phyloP scores from a whole-genome alignment of 2,888 invertebrate species.

The Azorinus chamasolen region DNA sequence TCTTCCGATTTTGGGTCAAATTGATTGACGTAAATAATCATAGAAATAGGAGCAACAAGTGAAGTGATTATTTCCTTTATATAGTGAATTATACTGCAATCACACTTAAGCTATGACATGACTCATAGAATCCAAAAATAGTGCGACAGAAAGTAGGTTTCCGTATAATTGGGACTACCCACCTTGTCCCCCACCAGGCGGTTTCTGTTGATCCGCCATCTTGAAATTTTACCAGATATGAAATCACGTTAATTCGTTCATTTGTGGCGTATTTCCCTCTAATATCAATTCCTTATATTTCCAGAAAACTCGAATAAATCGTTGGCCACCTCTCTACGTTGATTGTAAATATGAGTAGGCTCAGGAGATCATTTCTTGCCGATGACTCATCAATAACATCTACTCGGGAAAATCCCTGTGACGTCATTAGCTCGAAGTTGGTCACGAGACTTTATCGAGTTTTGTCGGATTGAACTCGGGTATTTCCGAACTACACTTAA shows the following conservation, averaged over 20 bases:
- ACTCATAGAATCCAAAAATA: slow-evolving; percentile 78
- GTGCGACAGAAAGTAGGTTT: slow-evolving; percentile 67
- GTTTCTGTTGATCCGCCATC: slow-evolving; percentile 82
- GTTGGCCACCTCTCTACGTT: slow-evolving; percentile 46
- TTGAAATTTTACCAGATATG: slow-evolving; percentile 75
- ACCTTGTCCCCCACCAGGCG: slow-evolving; percentile 79
- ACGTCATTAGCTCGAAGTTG: slow-evolving; percentile 72
- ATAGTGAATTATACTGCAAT: slow-evolving; percentile 43
- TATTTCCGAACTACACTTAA: slow-evolving; percentile 3
- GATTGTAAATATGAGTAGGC: slow-evolving; percentile 71
- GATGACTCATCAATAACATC: slow-evolving; percentile 84
- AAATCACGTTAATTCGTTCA: slow-evolving; percentile 54
- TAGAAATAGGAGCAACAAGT: too few species aligned
- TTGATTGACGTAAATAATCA: too few species aligned
- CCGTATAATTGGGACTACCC: slow-evolving; percentile 65
- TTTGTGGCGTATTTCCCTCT: slow-evolving; percentile 45
- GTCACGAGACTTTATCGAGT: slow-evolving; percentile 55
- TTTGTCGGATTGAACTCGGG: slow-evolving; percentile 22
- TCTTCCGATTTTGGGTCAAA: too few species aligned
- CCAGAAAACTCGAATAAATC: slow-evolving; percentile 38
- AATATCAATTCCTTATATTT: slow-evolving; percentile 43
- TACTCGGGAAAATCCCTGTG: slow-evolving; percentile 85
- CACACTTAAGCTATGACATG: slow-evolving; percentile 58
- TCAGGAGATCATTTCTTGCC: slow-evolving; percentile 81
- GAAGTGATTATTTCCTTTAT: slow-evolving; percentile 51